Evolutionary conservation across 2,113 vertebrate species (phyloP).

Genomic region (Struthidea cinerea): DNA sequence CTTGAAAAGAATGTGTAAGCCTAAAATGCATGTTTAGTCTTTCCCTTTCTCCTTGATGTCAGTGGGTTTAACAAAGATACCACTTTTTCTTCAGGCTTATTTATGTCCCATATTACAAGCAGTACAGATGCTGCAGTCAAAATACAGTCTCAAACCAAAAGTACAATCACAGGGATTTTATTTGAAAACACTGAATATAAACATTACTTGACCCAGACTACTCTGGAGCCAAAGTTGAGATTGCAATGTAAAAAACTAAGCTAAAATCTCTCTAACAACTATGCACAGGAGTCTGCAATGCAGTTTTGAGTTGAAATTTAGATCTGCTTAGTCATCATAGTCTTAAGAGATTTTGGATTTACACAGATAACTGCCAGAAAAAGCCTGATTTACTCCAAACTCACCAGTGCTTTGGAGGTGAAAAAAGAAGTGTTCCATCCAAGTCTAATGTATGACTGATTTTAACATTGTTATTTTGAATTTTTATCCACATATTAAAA

Average conservation of each 20-base stretch:
- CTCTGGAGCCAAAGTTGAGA: not conserved
- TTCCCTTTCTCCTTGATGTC: not conserved
- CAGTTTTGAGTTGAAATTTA: conserved; percentile 5
- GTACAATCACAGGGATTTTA: not conserved
- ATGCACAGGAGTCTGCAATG: not conserved
- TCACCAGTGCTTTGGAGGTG: not conserved
- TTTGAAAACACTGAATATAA: not conserved
- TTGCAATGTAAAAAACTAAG: not conserved
- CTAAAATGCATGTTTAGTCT: not conserved
- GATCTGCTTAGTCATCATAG: conserved; percentile 18
- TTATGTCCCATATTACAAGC: not conserved
- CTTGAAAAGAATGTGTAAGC: not conserved
- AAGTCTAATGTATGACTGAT: not conserved
- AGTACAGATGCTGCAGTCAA: not conserved
- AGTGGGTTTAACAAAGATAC: not conserved
- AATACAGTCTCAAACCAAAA: not conserved
- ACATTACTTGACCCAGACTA: not conserved
- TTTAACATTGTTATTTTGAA: not conserved
- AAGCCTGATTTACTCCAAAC: not conserved
- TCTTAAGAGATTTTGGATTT: not conserved
- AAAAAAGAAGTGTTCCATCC: not conserved
- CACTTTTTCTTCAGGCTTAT: not conserved
- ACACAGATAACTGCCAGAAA: not conserved
- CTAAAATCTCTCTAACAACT: not conserved
- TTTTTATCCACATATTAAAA: not conserved